A percentile compares a stretch with the other conserved stretches of the same genome.
These are phyloP conservation scores for Eurytoma adleriae DNA, from an alignment of 2,888 invertebrate genomes.

Conservation along the genomic window DNA sequence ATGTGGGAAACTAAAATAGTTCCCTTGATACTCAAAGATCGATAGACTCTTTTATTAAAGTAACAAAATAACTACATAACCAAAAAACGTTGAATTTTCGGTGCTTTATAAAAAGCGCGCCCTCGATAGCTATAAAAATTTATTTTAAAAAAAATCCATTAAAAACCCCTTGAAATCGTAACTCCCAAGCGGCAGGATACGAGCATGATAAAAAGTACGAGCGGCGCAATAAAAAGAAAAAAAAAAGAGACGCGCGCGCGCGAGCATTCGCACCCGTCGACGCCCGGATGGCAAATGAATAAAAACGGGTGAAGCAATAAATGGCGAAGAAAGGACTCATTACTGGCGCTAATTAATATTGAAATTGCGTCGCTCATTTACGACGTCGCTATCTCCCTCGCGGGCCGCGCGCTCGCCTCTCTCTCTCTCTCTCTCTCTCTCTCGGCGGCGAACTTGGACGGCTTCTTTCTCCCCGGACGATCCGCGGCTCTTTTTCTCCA, in stretches of 20 bases:
- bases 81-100: no score
- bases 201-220: no score
- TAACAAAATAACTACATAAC: no score
- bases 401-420: neutral
- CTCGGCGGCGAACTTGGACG: neutral
- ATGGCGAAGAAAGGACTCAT: conserved; percentile 37
- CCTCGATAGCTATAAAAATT: no score
- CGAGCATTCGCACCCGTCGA: neutral
- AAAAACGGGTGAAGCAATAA: conserved; percentile 19
- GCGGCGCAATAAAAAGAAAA: neutral
- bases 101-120: no score
- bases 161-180: no score
- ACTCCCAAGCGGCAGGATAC: no score
- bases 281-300: neutral
- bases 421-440: neutral
- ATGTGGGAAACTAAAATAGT: no score
- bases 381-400: neutral
- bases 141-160: no score
- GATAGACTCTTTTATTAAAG: no score
- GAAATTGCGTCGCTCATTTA: conserved; percentile 46
- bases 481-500: neutral
- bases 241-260: neutral
- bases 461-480: neutral
- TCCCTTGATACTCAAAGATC: no score
- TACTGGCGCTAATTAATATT: conserved; percentile 48